Base-by-base conservation (phyloP, 2,113 vertebrate species). In the Oriolus oriolus region DNA sequence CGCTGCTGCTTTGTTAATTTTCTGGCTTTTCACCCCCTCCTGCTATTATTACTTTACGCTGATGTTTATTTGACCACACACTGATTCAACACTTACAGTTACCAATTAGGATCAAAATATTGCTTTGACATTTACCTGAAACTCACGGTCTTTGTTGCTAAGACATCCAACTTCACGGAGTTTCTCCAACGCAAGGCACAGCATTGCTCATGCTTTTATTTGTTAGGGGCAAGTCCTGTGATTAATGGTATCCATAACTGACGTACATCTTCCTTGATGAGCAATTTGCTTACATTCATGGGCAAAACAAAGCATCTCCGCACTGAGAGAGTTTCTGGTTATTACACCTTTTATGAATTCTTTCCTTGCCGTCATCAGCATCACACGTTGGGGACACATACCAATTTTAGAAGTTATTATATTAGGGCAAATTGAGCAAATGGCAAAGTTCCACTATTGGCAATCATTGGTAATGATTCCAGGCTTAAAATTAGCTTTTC, bases 1-100 rank as follows among this genome's bases (percentile, higher is more conserved):
- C 79, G 77, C 74, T 76, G 84, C 87, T 85, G 84, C 71, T 91
- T 65, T 37, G 42, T 85, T 95, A 94, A 93, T 96, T 96, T 90
- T 74, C 85, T 91, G 33, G 1, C 27, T 88, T 92, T 86, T 49
- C 54, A 57, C 45, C 14, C 41, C 63, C 75, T 88, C 74, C 75
- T 0, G 16, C 75, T 70, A 47, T 66, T 80, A 66, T 88, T 79
- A 42, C 44, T 13, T 85, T 93, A 54, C 0, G 1, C 24, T 3
- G 9, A 33, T 83, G 82, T 93, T 93, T 93, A 88, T 96, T 85
- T 93, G 90, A 54, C 93, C 92, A 80, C 90, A 88, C 39, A 70
- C 70, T 77, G 85, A 80, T 74, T 91, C 87, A 74, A 54, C 79
- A 31, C 50, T 91, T 90, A 65, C 42, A 50, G 64, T 83, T 88